phyloP scores from a whole-genome alignment of 2,888 invertebrate genomes.

The Dorcus parallelipipedus region DNA sequence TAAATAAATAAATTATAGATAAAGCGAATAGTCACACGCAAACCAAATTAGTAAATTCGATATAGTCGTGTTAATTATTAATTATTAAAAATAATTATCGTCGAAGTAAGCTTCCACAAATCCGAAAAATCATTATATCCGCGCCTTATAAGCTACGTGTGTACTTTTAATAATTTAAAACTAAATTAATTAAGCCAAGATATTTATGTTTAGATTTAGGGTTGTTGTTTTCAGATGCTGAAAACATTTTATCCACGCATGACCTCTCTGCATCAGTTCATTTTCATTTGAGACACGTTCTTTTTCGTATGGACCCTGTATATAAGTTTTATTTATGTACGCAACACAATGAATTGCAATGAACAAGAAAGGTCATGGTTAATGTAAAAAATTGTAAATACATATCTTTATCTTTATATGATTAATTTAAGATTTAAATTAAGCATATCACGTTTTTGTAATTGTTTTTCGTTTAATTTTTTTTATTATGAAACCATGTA shows the following conservation, averaged over 20 bases:
- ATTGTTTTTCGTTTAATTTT: too few species aligned
- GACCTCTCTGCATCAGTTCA: background rate
- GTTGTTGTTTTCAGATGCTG: too few species aligned
- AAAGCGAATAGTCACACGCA: constrained; percentile 23
- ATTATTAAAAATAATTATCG: constrained; percentile 8
- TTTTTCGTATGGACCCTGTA: background rate
- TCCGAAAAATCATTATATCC: background rate
- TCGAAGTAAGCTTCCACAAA: constrained; percentile 12
- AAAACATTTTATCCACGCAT: too few species aligned
- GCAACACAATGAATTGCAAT: background rate
- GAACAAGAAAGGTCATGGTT: background rate
- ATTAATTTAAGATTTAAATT: constrained; percentile 6
- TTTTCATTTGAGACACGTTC: background rate
- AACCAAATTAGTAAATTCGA: constrained; percentile 12
- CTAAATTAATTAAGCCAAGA: too few species aligned
- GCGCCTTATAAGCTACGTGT: constrained; percentile 1
- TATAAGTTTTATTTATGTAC: too few species aligned
- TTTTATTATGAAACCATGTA: constrained; percentile 29
- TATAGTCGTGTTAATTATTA: constrained; percentile 10
- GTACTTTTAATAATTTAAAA: background rate
- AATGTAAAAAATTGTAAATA: constrained; percentile 2
- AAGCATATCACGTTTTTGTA: constrained; percentile 18
- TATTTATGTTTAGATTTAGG: too few species aligned
- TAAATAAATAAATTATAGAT: constrained; percentile 29
- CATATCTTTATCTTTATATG: constrained; percentile 8